A percentile compares a stretch with the other conserved stretches of the same genome.
These are phyloP conservation scores for Tapirus indicus DNA, from an alignment of 2,797 vertebrate species.

Conservation along the genomic window DNA sequence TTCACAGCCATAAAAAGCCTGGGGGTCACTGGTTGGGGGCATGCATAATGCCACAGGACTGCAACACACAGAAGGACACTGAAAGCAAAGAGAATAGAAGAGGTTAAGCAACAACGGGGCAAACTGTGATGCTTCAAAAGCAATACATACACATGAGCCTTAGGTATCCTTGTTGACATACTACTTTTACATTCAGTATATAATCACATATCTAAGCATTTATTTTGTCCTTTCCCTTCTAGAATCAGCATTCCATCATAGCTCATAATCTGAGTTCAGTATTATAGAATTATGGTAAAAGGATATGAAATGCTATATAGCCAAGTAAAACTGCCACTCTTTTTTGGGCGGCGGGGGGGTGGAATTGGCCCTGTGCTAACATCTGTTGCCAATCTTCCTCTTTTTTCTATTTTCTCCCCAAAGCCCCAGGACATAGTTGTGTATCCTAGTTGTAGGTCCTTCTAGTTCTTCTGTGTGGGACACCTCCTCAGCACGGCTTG, in stretches of 20 bases:
- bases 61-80: slow-evolving; percentile 62
- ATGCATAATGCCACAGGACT: slow-evolving; percentile 67
- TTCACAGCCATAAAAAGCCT: slow-evolving; percentile 82
- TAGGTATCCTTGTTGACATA: fast-evolving
- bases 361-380: too few species aligned
- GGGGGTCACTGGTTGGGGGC: slow-evolving; percentile 65
- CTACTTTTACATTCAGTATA: neutral
- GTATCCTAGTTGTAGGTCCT: too few species aligned
- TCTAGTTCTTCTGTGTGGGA: too few species aligned
- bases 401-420: too few species aligned
- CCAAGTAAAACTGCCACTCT: neutral
- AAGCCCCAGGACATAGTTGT: too few species aligned
- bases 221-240: neutral
- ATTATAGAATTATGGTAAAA: neutral
- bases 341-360: too few species aligned
- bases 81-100: neutral
- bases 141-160: fast-evolving
- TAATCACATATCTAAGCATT: neutral
- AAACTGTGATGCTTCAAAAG: neutral
- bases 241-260: neutral
- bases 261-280: neutral
- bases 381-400: too few species aligned
- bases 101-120: neutral
- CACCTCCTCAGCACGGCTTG: too few species aligned
- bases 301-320: neutral